These are phyloP conservation scores for Nestor notabilis DNA, from an alignment of 2,113 vertebrate genomes.

Conservation along the genomic window DNA sequence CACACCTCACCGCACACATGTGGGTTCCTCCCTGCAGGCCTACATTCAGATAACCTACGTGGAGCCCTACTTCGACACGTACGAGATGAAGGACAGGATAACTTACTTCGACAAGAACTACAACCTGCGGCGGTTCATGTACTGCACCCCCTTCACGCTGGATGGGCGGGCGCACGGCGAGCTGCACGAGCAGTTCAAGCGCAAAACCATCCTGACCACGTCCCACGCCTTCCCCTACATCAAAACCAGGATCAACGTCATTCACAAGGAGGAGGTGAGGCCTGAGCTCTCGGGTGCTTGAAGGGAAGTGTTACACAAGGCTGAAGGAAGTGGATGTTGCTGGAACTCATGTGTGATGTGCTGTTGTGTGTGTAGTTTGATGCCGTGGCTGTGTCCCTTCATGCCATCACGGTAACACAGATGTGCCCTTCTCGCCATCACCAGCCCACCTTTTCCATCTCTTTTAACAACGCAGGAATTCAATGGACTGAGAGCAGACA, in stretches of 20 bases:
- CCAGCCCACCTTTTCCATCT: neutral
- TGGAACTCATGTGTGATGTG: rapidly evolving
- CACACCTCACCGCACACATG: neutral
- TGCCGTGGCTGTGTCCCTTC: rapidly evolving
- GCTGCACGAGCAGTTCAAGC: conserved; percentile 95
- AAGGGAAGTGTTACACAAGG: rapidly evolving
- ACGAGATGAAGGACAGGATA: conserved; percentile 99
- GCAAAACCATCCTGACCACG: conserved; percentile 95
- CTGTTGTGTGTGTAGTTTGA: neutral
- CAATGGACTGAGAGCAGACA: neutral
- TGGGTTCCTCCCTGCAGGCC: conserved; percentile 76
- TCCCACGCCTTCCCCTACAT: conserved; percentile 99
- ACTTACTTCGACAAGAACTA: conserved; percentile 99
- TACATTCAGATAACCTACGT: conserved; percentile 98
- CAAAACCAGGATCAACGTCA: conserved; percentile 97
- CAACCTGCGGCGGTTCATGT: conserved; percentile 96
- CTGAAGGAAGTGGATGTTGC: neutral
- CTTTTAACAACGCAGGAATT: neutral
- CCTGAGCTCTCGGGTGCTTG: rapidly evolving
- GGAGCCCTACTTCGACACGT: conserved; percentile 97
- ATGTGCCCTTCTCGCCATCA: neutral
- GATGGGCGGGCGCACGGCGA: conserved; percentile 96
- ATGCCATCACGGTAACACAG: rapidly evolving
- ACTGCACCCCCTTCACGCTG: conserved; percentile 97
- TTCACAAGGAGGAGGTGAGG: conserved; percentile 96